Evolutionary conservation across 1,140 invertebrate species (phyloP).

Genomic region (Littorina saxatilis): DNA sequence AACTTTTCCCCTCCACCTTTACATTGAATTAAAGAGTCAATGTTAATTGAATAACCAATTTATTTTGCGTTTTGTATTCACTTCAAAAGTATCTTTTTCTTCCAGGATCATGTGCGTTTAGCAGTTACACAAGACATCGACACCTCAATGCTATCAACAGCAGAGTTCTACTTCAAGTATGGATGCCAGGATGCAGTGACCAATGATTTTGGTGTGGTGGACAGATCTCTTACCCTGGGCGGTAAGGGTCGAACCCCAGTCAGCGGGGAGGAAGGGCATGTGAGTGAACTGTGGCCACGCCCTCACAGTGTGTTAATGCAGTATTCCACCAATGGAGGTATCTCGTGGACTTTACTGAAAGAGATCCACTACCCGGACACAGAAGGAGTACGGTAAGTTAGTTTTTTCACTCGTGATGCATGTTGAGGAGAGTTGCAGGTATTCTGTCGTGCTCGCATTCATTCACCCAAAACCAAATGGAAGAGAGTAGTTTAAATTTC

Average conservation of each 20-base stretch:
- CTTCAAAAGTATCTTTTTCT: too few species aligned
- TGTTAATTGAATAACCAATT: too few species aligned
- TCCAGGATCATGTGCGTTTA: conserved; percentile 66
- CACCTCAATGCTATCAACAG: conserved; percentile 72
- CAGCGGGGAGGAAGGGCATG: neutral
- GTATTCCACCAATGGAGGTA: conserved; percentile 77
- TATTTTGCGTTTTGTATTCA: too few species aligned
- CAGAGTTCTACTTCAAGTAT: conserved; percentile 75
- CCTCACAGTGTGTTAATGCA: conserved; percentile 75
- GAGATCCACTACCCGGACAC: conserved; percentile 74
- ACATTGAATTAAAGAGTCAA: too few species aligned
- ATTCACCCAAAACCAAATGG: too few species aligned
- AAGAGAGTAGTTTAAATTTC: too few species aligned
- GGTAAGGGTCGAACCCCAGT: neutral
- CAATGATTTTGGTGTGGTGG: neutral
- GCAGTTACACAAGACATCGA: conserved; percentile 75
- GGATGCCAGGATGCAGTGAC: conserved; percentile 67
- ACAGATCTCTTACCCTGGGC: neutral
- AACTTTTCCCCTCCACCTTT: too few species aligned
- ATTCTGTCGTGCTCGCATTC: too few species aligned
- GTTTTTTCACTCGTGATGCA: too few species aligned
- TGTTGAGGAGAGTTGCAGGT: too few species aligned
- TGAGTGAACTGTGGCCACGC: conserved; percentile 67
- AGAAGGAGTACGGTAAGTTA: conserved; percentile 63
- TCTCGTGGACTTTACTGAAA: conserved; percentile 75